phyloP scores from a whole-genome alignment of 2,888 invertebrate species.

The Pristionchus mayeri region DNA sequence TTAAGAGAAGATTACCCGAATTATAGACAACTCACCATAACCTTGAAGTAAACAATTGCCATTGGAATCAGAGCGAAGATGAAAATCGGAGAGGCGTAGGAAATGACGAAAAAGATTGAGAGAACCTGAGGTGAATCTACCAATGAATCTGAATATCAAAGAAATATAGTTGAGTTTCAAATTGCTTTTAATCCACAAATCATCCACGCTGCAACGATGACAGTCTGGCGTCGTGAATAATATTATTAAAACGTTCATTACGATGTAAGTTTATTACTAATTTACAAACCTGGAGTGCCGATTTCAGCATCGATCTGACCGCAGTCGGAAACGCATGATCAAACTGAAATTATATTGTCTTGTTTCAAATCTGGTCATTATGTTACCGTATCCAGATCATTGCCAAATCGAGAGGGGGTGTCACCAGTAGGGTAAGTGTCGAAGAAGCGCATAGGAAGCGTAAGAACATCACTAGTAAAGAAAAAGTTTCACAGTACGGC shows the following conservation, averaged over 20 bases:
- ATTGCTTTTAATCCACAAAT: not conserved
- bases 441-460: constrained; percentile 75
- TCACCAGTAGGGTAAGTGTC: constrained; percentile 77
- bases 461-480: constrained; percentile 62
- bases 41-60: constrained; percentile 59
- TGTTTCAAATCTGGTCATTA: too few species aligned
- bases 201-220: too few species aligned
- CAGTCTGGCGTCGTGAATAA: not conserved
- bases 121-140: too few species aligned
- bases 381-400: constrained; percentile 56
- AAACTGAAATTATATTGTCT: not conserved
- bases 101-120: constrained; percentile 57
- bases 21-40: constrained; percentile 62
- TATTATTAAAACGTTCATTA: too few species aligned
- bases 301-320: not conserved
- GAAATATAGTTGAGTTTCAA: not conserved
- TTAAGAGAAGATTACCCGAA: too few species aligned
- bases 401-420: constrained; percentile 68
- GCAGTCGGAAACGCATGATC: not conserved
- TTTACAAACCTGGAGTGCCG: not conserved
- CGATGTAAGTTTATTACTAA: not conserved
- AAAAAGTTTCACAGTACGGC: too few species aligned
- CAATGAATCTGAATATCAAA: too few species aligned
- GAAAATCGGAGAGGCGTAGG: constrained; percentile 63
- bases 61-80: constrained; percentile 63